These are phyloP conservation scores for Forficula auricularia DNA, from an alignment of 1,140 invertebrate species.

Conservation along the genomic window DNA sequence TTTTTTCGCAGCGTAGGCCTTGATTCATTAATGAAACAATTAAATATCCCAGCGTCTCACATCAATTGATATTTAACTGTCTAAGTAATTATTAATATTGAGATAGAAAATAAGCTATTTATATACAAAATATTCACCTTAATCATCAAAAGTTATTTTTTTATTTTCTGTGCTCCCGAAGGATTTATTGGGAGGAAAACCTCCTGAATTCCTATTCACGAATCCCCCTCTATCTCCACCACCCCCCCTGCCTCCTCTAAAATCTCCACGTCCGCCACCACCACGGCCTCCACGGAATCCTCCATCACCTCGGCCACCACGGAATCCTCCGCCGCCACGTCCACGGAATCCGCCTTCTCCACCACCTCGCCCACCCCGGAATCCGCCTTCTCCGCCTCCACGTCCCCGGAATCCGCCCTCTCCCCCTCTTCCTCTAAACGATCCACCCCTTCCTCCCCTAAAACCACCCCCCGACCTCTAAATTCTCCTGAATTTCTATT, in stretches of 20 bases:
- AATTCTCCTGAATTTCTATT: slow-evolving; percentile 25
- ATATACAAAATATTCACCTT: slow-evolving; percentile 11
- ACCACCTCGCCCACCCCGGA: slow-evolving; percentile 15
- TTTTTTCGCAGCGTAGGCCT: no score
- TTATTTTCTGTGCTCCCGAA: slow-evolving; percentile 49
- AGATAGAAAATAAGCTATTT: background rate
- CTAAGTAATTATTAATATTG: no score
- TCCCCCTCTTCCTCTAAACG: slow-evolving; percentile 16
- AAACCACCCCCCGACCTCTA: slow-evolving; percentile 23
- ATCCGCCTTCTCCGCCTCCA: slow-evolving; percentile 17
- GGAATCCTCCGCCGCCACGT: slow-evolving; percentile 16
- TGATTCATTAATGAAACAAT: no score
- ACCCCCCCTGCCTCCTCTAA: slow-evolving; percentile 23
- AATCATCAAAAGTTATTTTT: slow-evolving; percentile 70
- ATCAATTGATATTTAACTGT: no score
- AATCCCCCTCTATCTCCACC: slow-evolving; percentile 17
- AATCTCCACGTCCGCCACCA: slow-evolving; percentile 15
- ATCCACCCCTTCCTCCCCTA: slow-evolving; percentile 22
- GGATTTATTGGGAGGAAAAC: slow-evolving; percentile 35
- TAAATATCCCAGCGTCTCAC: no score
- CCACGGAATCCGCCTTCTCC: slow-evolving; percentile 2
- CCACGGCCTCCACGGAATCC: slow-evolving; percentile 22
- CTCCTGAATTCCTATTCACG: slow-evolving; percentile 21
- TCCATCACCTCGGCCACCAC: slow-evolving; percentile 20
- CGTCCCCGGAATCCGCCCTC: slow-evolving; percentile 12